Evolutionary conservation across 2,797 vertebrate genomes (phyloP).

Genomic region (Pogonophryne albipinna): DNA sequence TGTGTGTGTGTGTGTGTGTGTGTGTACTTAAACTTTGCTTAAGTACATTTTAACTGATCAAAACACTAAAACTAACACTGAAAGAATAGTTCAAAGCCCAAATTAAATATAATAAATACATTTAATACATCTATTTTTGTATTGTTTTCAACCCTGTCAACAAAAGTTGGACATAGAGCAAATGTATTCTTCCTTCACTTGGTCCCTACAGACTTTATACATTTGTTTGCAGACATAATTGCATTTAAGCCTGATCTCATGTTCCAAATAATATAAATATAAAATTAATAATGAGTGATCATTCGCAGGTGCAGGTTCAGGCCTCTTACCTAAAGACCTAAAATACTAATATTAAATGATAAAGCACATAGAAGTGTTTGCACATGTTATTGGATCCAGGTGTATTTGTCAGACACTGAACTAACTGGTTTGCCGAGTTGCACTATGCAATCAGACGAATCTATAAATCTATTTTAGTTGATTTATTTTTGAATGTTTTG

Average conservation of each 20-base stretch:
- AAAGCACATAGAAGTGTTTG: constrained; percentile 45
- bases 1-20: too few species aligned
- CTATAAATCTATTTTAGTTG: background rate
- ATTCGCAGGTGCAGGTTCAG: constrained; percentile 21
- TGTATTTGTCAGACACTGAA: constrained; percentile 27
- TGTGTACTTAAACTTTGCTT: too few species aligned
- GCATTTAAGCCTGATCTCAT: background rate
- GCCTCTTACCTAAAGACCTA: constrained; percentile 1
- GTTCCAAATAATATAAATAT: background rate
- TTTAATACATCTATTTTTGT: background rate
- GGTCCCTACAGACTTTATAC: background rate
- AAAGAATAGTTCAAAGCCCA: background rate
- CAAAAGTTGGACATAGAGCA: too few species aligned
- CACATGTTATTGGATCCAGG: constrained; percentile 38
- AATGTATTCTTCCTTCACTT: background rate
- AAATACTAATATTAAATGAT: background rate
- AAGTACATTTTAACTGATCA: too few species aligned
- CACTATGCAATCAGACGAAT: background rate
- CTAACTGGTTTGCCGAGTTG: constrained; percentile 35
- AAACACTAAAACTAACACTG: too few species aligned
- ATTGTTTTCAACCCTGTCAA: too few species aligned
- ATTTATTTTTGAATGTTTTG: background rate
- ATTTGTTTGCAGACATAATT: background rate
- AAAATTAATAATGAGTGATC: background rate
- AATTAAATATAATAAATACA: background rate